A percentile compares a stretch with the other conserved stretches of the same genome.
These are phyloP conservation scores for Mercenaria mercenaria DNA, from an alignment of 1,140 invertebrate species.

Conservation along the genomic window DNA sequence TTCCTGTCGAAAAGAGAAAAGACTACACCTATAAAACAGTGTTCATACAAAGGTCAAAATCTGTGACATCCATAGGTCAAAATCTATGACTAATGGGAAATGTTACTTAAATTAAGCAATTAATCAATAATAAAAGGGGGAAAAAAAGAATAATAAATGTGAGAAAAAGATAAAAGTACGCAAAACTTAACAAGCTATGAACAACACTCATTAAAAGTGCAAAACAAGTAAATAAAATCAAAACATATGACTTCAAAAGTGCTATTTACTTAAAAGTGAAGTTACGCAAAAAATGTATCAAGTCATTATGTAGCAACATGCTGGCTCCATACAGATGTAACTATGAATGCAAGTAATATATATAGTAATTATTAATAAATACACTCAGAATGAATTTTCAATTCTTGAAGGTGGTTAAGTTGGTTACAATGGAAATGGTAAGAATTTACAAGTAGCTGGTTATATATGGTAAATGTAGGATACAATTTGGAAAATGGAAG, in stretches of 20 bases:
- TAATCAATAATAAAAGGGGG: background rate
- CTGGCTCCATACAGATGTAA: background rate
- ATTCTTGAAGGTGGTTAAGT: no score
- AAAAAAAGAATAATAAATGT: background rate
- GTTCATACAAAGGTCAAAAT: background rate
- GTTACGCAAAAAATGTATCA: background rate
- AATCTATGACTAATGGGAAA: background rate
- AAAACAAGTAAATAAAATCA: background rate
- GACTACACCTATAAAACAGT: slow-evolving; percentile 19
- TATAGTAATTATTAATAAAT: no score
- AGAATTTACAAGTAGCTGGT: no score
- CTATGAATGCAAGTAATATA: no score
- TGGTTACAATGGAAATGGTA: no score
- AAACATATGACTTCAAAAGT: background rate
- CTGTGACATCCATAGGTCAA: background rate
- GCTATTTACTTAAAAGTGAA: background rate
- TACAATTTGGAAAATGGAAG: no score
- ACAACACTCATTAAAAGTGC: background rate
- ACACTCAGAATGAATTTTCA: no score
- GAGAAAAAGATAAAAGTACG: background rate
- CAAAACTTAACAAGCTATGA: background rate
- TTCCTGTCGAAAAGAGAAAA: slow-evolving; percentile 55
- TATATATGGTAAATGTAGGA: no score
- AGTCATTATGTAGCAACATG: background rate
- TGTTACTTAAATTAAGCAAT: no score